Base-by-base conservation (phyloP, 2,888 invertebrate genomes). In the Volucella inanis region DNA sequence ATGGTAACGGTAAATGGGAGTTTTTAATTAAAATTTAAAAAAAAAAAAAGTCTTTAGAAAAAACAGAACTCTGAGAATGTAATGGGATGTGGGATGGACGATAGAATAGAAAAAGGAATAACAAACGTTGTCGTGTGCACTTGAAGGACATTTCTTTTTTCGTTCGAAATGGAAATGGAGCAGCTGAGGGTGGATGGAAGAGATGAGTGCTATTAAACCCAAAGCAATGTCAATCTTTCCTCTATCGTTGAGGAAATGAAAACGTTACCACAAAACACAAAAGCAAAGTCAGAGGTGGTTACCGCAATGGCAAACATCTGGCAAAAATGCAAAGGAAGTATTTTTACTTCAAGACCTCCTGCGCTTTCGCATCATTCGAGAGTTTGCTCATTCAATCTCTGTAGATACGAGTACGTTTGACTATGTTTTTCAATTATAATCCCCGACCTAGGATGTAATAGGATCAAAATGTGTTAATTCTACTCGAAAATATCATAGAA, bases 361-460 rank as follows among this genome's bases (percentile, higher is more conserved):
- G 41, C 70, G 39, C 57, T 81, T 64, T 50, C 64, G 45, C 45
- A 61, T 67, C 72, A 67, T 52, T 52, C 50, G 55, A 41, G 9
- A n/a, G 22, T 12, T 18, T 50, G 15, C 10, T 31, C 4, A 0
- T 15, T 31, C 45, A 12, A 18, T n/a, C 61, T 47, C 4, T 31
- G n/a, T 67, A 31, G 14, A 41, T 31, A 11, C 52, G 74, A 22
- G 49, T 74, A 77, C 55, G 77, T 68, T 52, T 65, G 52, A 68
- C 54, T 75, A 57, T 77, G 67, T 68, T 74, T 75, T 75, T 76
- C 80, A 65, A 75, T 71, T 80, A 65, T 84, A 80, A 80, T 84
- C 84, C 80, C 70, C 84, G 75, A 84, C 84, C 80, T 75, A 80
- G 54, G 80, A 12, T 80, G 47, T 80, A 80, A 84, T 75, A 84